Percentiles rank a stretch among this genome's conserved stretches.
phyloP scores from a whole-genome alignment of 2,113 vertebrate species.

The Xenopus laevis region DNA sequence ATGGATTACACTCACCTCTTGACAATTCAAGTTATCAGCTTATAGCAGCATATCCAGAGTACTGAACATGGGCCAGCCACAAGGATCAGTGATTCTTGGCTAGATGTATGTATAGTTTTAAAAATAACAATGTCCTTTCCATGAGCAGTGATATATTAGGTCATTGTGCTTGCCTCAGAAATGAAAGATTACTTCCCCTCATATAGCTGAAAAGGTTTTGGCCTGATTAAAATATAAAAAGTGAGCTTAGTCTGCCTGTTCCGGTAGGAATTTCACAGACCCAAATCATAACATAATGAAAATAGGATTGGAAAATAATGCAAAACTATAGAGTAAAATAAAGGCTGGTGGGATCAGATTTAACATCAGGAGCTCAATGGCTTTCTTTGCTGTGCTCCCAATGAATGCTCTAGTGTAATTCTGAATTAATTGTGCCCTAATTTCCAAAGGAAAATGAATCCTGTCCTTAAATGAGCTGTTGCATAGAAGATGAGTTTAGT shows the following conservation, averaged over 20 bases:
- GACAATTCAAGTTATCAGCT: conserved; percentile 37
- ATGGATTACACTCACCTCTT: conserved; percentile 31
- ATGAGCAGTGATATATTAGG: conserved; percentile 22
- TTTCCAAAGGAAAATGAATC: too few relatives aligned
- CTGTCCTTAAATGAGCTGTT: too few relatives aligned
- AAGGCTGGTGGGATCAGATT: too few relatives aligned
- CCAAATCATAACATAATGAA: background rate
- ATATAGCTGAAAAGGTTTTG: background rate
- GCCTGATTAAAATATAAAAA: background rate
- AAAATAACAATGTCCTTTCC: conserved; percentile 41
- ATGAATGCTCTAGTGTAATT: too few relatives aligned
- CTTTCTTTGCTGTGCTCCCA: too few relatives aligned
- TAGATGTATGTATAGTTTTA: conserved; percentile 35
- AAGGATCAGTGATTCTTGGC: conserved; percentile 40
- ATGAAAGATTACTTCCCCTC: background rate
- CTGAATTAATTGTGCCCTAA: too few relatives aligned
- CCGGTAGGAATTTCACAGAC: background rate
- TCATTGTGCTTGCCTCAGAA: background rate
- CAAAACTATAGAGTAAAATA: too few relatives aligned
- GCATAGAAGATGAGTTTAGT: too few relatives aligned
- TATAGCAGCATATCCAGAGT: conserved; percentile 38
- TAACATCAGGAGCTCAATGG: too few relatives aligned
- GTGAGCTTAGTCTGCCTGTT: background rate
- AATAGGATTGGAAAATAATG: background rate
- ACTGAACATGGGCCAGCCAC: conserved; percentile 48